Percentiles rank a stretch among this genome's conserved stretches.
phyloP scores from a whole-genome alignment of 2,888 invertebrate species.

The Drosophila aldrichi region DNA sequence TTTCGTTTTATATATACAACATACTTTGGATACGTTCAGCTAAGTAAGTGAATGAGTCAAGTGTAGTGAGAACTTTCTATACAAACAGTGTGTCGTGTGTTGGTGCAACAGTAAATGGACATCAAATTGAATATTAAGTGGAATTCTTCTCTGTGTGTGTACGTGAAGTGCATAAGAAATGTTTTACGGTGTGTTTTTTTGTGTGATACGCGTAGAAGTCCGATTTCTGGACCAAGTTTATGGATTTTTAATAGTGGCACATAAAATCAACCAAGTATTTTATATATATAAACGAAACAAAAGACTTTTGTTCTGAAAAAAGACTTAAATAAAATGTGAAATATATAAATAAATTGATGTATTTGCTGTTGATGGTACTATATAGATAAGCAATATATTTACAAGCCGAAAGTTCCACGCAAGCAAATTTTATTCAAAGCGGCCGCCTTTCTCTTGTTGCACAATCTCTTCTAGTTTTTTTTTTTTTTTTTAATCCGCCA shows the following conservation, averaged over 20 bases:
- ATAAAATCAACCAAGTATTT: slow-evolving; percentile 38
- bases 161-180: slow-evolving; percentile 61
- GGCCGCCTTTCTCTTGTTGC: slow-evolving; percentile 45
- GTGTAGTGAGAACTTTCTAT: slow-evolving; percentile 53
- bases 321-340: slow-evolving; percentile 1
- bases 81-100: slow-evolving; percentile 29
- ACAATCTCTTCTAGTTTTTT: slow-evolving; percentile 32
- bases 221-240: slow-evolving; percentile 32
- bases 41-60: slow-evolving; percentile 48
- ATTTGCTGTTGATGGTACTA: background rate
- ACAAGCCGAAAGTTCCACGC: slow-evolving; percentile 37
- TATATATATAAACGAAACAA: background rate
- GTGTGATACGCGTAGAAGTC: slow-evolving; percentile 2
- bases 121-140: slow-evolving; percentile 56
- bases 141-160: slow-evolving; percentile 38
- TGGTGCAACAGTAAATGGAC: slow-evolving; percentile 57
- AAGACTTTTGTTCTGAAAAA: slow-evolving; percentile 27
- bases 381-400: background rate
- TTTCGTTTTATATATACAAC: background rate
- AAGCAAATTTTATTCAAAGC: slow-evolving; percentile 18
- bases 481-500: slow-evolving; percentile 25
- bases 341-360: background rate
- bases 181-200: background rate
- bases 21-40: slow-evolving; percentile 29
- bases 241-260: slow-evolving; percentile 59